Percentiles rank a stretch among this genome's conserved stretches.
phyloP scores from a whole-genome alignment of 2,797 vertebrate species.

The Orestias chungarensis region DNA sequence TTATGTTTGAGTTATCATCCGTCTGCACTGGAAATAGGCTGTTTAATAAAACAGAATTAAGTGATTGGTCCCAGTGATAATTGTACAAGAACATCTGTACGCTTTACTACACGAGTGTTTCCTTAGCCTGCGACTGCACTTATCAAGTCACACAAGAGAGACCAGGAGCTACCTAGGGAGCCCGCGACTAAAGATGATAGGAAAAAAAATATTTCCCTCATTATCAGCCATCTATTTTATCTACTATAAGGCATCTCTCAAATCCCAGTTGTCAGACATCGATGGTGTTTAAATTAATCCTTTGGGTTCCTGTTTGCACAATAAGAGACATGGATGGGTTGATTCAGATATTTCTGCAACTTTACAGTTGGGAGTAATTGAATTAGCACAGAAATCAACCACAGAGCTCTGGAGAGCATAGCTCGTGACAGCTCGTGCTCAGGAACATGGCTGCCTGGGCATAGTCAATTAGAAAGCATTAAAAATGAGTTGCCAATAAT shows the following conservation, averaged over 20 bases:
- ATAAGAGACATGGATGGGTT: conserved; percentile 71
- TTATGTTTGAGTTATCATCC: neutral
- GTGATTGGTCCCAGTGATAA: neutral
- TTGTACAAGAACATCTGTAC: neutral
- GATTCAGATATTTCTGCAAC: conserved; percentile 73
- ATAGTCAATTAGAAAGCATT: conserved; percentile 72
- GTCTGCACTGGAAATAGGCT: neutral
- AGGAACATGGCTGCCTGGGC: conserved; percentile 51
- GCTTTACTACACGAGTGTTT: neutral
- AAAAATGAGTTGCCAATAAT: conserved; percentile 76
- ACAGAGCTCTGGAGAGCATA: conserved; percentile 31
- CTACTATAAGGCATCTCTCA: conserved; percentile 70
- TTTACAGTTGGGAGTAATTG: conserved; percentile 71
- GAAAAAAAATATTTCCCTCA: conserved; percentile 54
- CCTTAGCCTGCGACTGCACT: conserved; percentile 28
- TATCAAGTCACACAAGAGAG: conserved; percentile 69
- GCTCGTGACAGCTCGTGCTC: conserved; percentile 55
- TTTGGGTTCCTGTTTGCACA: conserved; percentile 74
- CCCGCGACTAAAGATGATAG: conserved; percentile 45
- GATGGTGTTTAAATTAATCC: conserved; percentile 77
- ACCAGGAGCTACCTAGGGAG: conserved; percentile 56
- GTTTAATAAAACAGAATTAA: neutral
- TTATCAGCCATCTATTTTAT: conserved; percentile 80
- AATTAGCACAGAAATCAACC: conserved; percentile 73
- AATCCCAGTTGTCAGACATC: conserved; percentile 80